phyloP scores from a whole-genome alignment of 2,113 vertebrate species.

The Maccullochella peelii region DNA sequence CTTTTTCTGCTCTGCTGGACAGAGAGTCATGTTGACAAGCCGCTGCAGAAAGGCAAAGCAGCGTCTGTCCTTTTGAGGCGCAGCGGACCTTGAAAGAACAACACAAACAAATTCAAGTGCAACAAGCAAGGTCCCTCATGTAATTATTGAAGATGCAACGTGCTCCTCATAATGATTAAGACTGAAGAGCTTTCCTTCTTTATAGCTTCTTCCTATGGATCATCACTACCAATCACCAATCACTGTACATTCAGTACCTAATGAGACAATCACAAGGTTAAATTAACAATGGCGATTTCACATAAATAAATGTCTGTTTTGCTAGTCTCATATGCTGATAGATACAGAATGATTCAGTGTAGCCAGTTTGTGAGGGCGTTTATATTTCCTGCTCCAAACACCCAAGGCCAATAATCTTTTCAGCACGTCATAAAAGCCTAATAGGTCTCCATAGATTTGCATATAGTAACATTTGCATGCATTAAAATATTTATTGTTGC shows the following conservation, averaged over 20 bases:
- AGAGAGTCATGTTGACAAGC: conserved; percentile 71
- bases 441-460: conserved; percentile 43
- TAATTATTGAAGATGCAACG: conserved; percentile 58
- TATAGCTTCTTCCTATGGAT: conserved; percentile 11
- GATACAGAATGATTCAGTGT: conserved; percentile 12
- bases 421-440: conserved; percentile 36
- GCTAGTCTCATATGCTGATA: background rate
- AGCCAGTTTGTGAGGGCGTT: conserved; percentile 24
- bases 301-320: conserved; percentile 30
- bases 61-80: conserved; percentile 69
- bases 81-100: conserved; percentile 76
- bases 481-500: conserved; percentile 48
- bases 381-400: conserved; percentile 42
- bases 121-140: conserved; percentile 51
- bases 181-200: conserved; percentile 30
- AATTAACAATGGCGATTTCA: conserved; percentile 20
- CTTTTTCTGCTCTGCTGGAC: conserved; percentile 75
- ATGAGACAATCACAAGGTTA: conserved; percentile 15
- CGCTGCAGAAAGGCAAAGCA: conserved; percentile 62
- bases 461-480: conserved; percentile 58
- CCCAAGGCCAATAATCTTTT: conserved; percentile 41
- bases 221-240: conserved; percentile 17
- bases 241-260: background rate
- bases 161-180: conserved; percentile 56
- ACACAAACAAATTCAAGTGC: conserved; percentile 70